Evolutionary conservation across 2,113 vertebrate genomes (phyloP).

Genomic region (Rhinoptilus africanus): DNA sequence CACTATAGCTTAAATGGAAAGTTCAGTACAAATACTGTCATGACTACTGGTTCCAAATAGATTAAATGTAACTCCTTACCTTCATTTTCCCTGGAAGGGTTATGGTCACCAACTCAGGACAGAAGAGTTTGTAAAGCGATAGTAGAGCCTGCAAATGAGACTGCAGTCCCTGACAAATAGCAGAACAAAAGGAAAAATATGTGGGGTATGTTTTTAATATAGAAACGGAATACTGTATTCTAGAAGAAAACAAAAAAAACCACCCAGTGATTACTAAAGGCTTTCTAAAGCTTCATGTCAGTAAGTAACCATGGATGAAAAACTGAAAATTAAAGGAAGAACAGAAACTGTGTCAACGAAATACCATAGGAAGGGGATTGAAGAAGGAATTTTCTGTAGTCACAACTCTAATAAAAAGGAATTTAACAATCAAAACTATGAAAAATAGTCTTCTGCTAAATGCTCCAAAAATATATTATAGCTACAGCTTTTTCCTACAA

Average conservation of each 20-base stretch:
- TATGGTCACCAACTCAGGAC: constrained; percentile 83
- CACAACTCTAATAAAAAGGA: not conserved
- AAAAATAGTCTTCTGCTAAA: not conserved
- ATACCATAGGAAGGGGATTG: not conserved
- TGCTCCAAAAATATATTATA: not conserved
- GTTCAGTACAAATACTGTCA: not conserved
- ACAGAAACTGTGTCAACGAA: not conserved
- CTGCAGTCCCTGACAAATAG: constrained; percentile 80
- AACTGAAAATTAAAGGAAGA: not conserved
- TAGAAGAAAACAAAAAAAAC: not conserved
- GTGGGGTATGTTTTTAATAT: not conserved
- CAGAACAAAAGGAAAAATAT: not conserved
- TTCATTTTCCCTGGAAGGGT: constrained; percentile 77
- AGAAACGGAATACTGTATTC: not conserved
- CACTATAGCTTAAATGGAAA: not conserved
- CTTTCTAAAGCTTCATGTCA: not conserved
- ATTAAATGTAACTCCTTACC: constrained; percentile 71
- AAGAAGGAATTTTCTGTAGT: not conserved
- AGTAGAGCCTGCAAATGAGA: constrained; percentile 85
- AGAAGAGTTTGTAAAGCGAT: constrained; percentile 87
- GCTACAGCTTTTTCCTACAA: not conserved
- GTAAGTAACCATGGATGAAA: not conserved
- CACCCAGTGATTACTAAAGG: not conserved
- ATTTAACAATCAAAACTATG: not conserved
- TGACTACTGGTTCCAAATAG: not conserved